These are phyloP conservation scores for Gisinianus flammeolus DNA, from an alignment of 2,888 invertebrate species.

Conservation along the genomic window DNA sequence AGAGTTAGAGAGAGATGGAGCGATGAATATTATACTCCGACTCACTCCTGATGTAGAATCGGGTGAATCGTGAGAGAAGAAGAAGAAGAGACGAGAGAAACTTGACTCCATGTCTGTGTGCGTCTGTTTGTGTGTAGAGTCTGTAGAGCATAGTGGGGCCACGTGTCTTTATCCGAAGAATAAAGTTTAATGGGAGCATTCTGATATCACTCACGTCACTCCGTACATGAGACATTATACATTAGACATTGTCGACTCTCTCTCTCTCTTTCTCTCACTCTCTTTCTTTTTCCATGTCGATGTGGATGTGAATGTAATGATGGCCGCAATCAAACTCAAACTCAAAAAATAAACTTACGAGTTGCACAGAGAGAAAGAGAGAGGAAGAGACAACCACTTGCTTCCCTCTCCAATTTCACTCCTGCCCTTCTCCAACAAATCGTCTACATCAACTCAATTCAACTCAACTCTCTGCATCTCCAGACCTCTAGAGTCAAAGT, in stretches of 20 bases:
- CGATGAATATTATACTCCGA: no score
- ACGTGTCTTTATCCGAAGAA: conserved; percentile 18
- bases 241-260: neutral
- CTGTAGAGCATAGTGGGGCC: neutral
- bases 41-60: neutral
- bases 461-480: neutral
- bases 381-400: no score
- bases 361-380: no score
- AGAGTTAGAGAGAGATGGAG: neutral
- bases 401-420: neutral
- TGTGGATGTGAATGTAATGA: conserved; percentile 8
- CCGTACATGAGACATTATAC: neutral
- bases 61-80: neutral
- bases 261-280: neutral
- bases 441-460: conserved; percentile 19
- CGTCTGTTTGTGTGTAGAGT: no score
- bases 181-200: conserved; percentile 35
- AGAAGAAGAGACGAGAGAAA: conserved; percentile 1
- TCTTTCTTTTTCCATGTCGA: neutral
- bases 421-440: neutral
- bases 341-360: conserved; percentile 26
- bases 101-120: conserved; percentile 18
- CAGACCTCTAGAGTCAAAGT: no score
- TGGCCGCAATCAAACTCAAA: conserved; percentile 36
- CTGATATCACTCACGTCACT: conserved; percentile 19